Evolutionary conservation across 2,888 invertebrate species (phyloP).

Genomic region (Dryococelus australis): DNA sequence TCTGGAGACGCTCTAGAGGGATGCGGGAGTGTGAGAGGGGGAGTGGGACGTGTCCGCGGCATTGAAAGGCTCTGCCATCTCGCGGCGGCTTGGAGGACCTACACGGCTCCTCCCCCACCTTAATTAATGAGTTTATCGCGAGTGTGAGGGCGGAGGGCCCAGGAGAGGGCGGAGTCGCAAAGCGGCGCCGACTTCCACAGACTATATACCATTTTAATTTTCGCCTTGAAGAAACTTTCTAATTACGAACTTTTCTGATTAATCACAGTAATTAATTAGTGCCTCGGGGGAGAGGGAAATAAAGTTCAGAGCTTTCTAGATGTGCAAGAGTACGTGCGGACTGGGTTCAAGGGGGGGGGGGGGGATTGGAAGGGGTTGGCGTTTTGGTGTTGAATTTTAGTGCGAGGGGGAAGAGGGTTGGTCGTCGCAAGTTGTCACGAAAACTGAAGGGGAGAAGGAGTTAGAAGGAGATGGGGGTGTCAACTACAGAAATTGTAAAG

Average conservation of each 20-base stretch:
- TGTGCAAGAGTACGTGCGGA: slow-evolving; percentile 12
- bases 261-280: slow-evolving; percentile 68
- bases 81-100: neutral
- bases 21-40: neutral
- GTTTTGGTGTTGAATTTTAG: slow-evolving; percentile 5
- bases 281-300: slow-evolving; percentile 41
- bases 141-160: slow-evolving; percentile 39
- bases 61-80: slow-evolving; percentile 19
- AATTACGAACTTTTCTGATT: slow-evolving; percentile 68
- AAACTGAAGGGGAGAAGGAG: neutral
- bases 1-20: neutral
- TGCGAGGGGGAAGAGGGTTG: neutral
- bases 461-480: neutral
- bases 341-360: neutral
- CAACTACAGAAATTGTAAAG: slow-evolving; percentile 21
- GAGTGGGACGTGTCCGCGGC: slow-evolving; percentile 17
- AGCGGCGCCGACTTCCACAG: slow-evolving; percentile 28
- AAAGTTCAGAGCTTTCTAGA: slow-evolving; percentile 32
- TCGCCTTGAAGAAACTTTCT: slow-evolving; percentile 63
- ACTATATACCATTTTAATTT: slow-evolving; percentile 61
- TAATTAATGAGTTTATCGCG: slow-evolving; percentile 57
- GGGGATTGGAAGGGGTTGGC: slow-evolving; percentile 4
- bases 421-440: neutral
- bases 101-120: slow-evolving; percentile 46
- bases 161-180: slow-evolving; percentile 28